Evolutionary conservation across 2,888 invertebrate genomes (phyloP), one percentile per base, ranked within the genome.

Genomic region (Hydrotaea diabolus): DNA sequence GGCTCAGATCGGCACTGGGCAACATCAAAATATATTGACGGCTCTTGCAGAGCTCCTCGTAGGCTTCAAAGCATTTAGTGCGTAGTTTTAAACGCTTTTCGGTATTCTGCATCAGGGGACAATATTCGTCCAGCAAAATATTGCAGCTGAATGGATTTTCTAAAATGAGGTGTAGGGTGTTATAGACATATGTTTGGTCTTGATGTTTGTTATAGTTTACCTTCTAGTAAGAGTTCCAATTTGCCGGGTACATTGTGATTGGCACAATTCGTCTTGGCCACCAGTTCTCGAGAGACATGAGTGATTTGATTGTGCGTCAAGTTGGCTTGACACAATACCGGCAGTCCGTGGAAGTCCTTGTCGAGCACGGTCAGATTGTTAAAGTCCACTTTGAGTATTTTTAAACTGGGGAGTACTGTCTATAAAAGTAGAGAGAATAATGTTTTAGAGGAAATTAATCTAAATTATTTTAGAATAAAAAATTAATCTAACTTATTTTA

Each of bases 131-230:
- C 80, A 96, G 92, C 0, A 89, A 87, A 77, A 95, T 95, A 90
- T 96, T 96, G 91, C 97, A 97, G 86, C 96, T 92, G 80, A 97
- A 95, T 72, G 97, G 97, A 92, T 97, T 97, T 90, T 96, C 97
- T 97, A 93, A 81, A 26, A 53, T 19, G 43, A 62, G 62, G 49
- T 4, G 7, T 2, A 31, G 31, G 7, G 31, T 31, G 2, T 31
- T 4, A 31, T 31, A 7, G 7, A 31, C 2, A 31, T 31, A 31
- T 31, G 31, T n/a, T n/a, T 1, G 39, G 13, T 8, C 39, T 39
- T 8, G 7, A 11, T 39, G 7, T 39, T 39, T 39, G 9, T 46
- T 0, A 8, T 26, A 21, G 15, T 46, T 92, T 93, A 97, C 97
- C 96, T 94, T 96, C 95, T 87, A 97, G 94, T 91, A 96, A 95